Conservation (phyloP, 2,797 vertebrate species). For the Karalla daura region DNA sequence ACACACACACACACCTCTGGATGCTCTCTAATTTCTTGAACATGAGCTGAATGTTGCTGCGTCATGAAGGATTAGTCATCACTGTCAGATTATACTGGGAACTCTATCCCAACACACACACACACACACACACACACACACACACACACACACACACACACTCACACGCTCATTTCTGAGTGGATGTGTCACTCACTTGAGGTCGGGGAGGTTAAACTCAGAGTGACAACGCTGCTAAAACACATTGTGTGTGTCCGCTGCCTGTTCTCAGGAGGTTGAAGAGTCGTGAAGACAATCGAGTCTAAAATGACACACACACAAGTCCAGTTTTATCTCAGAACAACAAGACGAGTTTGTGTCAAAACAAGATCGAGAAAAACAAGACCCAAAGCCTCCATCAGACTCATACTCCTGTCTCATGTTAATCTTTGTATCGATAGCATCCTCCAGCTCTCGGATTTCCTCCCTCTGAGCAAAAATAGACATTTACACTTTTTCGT, state of each 20-base stretch:
- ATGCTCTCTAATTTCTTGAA: slow-evolving; percentile 64
- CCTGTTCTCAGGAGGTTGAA: no score
- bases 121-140: no score
- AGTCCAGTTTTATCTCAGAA: slow-evolving; percentile 5
- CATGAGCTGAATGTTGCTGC: slow-evolving; percentile 32
- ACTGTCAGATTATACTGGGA: slow-evolving; percentile 28
- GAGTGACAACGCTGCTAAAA: slow-evolving; percentile 34
- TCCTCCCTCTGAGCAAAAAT: no score
- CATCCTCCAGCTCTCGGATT: no score
- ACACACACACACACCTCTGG: slow-evolving; percentile 17
- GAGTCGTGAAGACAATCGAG: background rate
- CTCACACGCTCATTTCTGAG: slow-evolving; percentile 42
- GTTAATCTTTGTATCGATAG: slow-evolving; percentile 11
- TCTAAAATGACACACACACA: background rate
- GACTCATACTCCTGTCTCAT: slow-evolving; percentile 8
- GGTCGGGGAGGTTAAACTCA: slow-evolving; percentile 26
- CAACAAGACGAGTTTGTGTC: no score
- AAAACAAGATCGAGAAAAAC: no score
- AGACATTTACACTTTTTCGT: no score
- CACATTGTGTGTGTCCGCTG: no score
- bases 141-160: no score
- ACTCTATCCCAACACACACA: slow-evolving; percentile 19
- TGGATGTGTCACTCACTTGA: slow-evolving; percentile 37
- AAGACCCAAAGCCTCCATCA: no score
- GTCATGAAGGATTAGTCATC: slow-evolving; percentile 45